Evolutionary conservation across 1,140 invertebrate genomes (phyloP).

Genomic region (Trichonephila clavipes): DNA sequence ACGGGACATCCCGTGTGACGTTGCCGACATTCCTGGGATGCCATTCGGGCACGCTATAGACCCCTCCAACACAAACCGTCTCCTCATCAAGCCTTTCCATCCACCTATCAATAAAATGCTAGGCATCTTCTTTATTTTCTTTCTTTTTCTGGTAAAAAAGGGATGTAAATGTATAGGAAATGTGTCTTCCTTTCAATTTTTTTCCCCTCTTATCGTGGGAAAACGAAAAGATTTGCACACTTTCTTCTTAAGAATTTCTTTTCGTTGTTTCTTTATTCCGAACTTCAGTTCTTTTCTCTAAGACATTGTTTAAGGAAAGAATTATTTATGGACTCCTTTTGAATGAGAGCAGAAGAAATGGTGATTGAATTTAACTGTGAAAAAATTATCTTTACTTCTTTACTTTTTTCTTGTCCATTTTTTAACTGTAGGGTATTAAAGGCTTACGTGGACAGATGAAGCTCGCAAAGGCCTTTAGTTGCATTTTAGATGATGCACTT

Average conservation of each 20-base stretch:
- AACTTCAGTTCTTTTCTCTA: not conserved
- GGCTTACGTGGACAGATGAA: slow-evolving; percentile 1
- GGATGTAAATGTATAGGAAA: slow-evolving; percentile 49
- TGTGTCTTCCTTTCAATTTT: slow-evolving; percentile 12
- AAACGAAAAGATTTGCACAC: slow-evolving; percentile 42
- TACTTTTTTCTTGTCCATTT: not conserved
- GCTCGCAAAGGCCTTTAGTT: not conserved
- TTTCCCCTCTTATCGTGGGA: slow-evolving; percentile 13
- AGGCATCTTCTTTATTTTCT: slow-evolving; percentile 34
- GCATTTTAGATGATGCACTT: slow-evolving; percentile 28
- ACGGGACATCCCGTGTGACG: slow-evolving; percentile 51
- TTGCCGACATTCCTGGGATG: slow-evolving; percentile 47
- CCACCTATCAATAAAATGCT: slow-evolving; percentile 60
- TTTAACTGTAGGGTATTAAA: slow-evolving; percentile 15
- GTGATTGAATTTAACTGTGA: slow-evolving; percentile 39
- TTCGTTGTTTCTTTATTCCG: slow-evolving; percentile 14
- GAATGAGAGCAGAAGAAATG: slow-evolving; percentile 33
- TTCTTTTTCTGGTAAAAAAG: slow-evolving; percentile 16
- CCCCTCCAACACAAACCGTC: not conserved
- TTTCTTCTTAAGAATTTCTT: slow-evolving; percentile 39
- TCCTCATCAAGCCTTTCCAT: slow-evolving; percentile 11
- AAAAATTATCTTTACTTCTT: not conserved
- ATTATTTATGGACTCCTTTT: slow-evolving; percentile 53
- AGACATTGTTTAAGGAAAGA: slow-evolving; percentile 30
- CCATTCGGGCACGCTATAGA: slow-evolving; percentile 35